Percentiles rank a stretch among this genome's conserved stretches.
Conservation (phyloP, 2,797 vertebrate genomes). For the Sebastes reedi region DNA sequence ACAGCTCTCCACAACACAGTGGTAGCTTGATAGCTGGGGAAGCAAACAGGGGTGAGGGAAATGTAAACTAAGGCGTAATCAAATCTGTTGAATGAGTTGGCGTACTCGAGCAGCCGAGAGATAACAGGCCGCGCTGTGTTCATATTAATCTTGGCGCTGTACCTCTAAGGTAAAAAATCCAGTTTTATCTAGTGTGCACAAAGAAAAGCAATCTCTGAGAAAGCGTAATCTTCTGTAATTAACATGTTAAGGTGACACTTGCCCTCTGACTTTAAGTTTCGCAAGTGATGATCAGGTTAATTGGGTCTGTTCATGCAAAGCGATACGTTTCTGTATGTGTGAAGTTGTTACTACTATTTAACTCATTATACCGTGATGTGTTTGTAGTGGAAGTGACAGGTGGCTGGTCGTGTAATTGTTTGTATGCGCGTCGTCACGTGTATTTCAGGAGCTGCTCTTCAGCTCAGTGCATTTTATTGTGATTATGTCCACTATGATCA, state of each 20-base stretch:
- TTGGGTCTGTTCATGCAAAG: background rate
- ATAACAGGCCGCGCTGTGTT: slow-evolving; percentile 48
- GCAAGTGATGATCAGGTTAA: slow-evolving; percentile 25
- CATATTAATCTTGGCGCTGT: slow-evolving; percentile 44
- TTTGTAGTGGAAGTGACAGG: background rate
- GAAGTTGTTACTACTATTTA: background rate
- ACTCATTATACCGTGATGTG: background rate
- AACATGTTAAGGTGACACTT: slow-evolving; percentile 9
- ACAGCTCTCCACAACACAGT: slow-evolving; percentile 32
- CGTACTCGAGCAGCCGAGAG: slow-evolving; percentile 43
- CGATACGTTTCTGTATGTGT: background rate
- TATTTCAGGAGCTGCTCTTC: background rate
- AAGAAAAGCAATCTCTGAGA: slow-evolving; percentile 3
- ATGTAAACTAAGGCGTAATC: slow-evolving; percentile 73
- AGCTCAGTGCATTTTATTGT: background rate
- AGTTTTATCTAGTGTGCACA: slow-evolving; percentile 31
- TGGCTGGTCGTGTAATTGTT: background rate
- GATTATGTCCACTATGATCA: slow-evolving; percentile 24
- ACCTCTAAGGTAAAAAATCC: slow-evolving; percentile 37
- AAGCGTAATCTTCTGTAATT: slow-evolving; percentile 12
- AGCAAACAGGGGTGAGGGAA: slow-evolving; percentile 57
- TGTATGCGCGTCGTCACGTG: background rate
- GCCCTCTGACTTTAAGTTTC: background rate
- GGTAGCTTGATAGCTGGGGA: slow-evolving; percentile 51
- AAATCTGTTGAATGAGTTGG: slow-evolving; percentile 70